Conservation (phyloP, 1,140 invertebrate genomes). For the Mycetomoellerius zeteki region DNA sequence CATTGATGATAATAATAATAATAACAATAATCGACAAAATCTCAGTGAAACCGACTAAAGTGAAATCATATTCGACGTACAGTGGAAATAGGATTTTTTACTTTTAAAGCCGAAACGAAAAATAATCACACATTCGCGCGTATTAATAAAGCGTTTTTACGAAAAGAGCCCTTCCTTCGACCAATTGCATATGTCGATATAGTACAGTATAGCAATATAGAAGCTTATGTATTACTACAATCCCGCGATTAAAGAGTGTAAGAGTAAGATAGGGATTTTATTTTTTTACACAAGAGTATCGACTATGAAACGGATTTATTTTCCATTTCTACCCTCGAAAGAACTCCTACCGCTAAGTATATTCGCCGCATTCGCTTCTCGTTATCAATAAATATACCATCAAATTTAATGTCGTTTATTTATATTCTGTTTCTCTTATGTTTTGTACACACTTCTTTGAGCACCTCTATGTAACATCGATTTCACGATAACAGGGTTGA, state of each 20-base stretch:
- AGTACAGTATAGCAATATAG: slow-evolving; percentile 28
- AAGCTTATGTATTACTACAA: slow-evolving; percentile 45
- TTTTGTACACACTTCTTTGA: slow-evolving; percentile 82
- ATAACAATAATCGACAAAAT: background rate
- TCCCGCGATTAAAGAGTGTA: slow-evolving; percentile 36
- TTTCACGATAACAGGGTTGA: slow-evolving; percentile 75
- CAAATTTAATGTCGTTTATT: slow-evolving; percentile 74
- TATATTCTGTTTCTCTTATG: slow-evolving; percentile 65
- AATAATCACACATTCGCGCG: background rate
- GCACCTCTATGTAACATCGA: slow-evolving; percentile 81
- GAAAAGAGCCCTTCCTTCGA: slow-evolving; percentile 17
- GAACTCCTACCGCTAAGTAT: slow-evolving; percentile 60
- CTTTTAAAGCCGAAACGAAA: background rate
- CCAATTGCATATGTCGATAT: slow-evolving; percentile 25
- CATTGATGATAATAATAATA: background rate
- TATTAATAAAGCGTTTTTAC: background rate
- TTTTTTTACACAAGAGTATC: slow-evolving; percentile 58
- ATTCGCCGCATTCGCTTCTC: slow-evolving; percentile 12
- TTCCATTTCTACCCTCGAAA: slow-evolving; percentile 26
- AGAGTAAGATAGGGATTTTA: slow-evolving; percentile 62
- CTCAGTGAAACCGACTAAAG: background rate
- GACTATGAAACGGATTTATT: slow-evolving; percentile 47
- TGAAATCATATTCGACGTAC: background rate
- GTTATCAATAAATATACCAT: slow-evolving; percentile 79
- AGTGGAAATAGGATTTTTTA: background rate